A percentile compares a stretch with the other conserved stretches of the same genome.
phyloP scores from a whole-genome alignment of 2,888 invertebrate species.

The Diploptera punctata region DNA sequence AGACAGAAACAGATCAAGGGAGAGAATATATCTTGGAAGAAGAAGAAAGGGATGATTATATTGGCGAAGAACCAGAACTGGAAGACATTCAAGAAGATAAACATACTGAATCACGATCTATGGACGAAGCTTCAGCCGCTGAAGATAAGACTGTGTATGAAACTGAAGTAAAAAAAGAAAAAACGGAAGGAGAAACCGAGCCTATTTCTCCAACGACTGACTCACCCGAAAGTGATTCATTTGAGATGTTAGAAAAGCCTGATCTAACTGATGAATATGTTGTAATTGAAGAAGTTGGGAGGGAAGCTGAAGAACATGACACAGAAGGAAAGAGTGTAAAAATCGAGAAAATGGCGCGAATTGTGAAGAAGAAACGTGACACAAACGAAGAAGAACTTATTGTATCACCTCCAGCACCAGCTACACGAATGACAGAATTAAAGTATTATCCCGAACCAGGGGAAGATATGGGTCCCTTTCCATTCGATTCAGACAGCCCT shows the following conservation, averaged over 20 bases:
- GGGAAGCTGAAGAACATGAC: constrained; percentile 84
- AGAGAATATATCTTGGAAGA: constrained; percentile 64
- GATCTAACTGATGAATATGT: constrained; percentile 88
- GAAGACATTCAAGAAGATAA: constrained; percentile 45
- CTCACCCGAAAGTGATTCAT: constrained; percentile 66
- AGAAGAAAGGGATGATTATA: constrained; percentile 53
- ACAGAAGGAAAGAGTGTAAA: constrained; percentile 81
- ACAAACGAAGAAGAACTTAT: constrained; percentile 75
- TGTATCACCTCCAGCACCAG: constrained; percentile 71
- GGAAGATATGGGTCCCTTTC: constrained; percentile 69
- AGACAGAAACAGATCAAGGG: constrained; percentile 65
- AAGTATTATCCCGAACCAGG: constrained; percentile 57
- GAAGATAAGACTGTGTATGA: constrained; percentile 65
- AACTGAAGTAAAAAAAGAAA: constrained; percentile 53
- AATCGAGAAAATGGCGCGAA: constrained; percentile 61
- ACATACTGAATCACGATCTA: constrained; percentile 53
- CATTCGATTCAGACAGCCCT: constrained; percentile 70
- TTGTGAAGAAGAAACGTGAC: constrained; percentile 68
- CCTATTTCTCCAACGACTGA: constrained; percentile 54
- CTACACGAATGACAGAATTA: constrained; percentile 57
- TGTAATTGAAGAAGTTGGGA: constrained; percentile 86
- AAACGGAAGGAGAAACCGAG: constrained; percentile 57
- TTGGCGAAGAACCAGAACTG: constrained; percentile 50
- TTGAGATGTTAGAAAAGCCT: constrained; percentile 87
- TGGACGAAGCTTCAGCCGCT: constrained; percentile 62